These are phyloP conservation scores for Augiades crinisus DNA, from an alignment of 2,888 invertebrate species.

Conservation along the genomic window DNA sequence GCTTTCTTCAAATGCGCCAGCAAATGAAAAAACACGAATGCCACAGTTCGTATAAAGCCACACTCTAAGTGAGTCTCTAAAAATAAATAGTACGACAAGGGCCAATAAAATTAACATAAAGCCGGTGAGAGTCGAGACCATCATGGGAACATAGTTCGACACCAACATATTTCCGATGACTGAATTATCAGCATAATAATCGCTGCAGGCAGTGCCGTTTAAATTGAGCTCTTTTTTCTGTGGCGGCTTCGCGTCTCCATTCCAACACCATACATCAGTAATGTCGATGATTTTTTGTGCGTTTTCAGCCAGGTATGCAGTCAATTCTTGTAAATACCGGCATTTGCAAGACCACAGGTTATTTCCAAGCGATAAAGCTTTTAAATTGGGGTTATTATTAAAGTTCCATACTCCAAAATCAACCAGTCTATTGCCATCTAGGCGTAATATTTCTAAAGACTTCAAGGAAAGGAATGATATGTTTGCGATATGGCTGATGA, in stretches of 20 bases:
- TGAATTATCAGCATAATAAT: conserved; percentile 91
- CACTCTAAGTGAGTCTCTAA: conserved; percentile 91
- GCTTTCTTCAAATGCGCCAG: conserved; percentile 87
- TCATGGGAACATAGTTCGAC: conserved; percentile 92
- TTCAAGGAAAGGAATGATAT: conserved; percentile 88
- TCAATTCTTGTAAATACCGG: conserved; percentile 91
- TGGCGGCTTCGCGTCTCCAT: conserved; percentile 86
- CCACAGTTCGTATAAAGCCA: conserved; percentile 95
- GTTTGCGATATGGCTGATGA: conserved; percentile 89
- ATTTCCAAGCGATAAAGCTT: conserved; percentile 88
- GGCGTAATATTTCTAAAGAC: conserved; percentile 88
- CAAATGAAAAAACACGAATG: conserved; percentile 88
- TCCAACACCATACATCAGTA: conserved; percentile 90
- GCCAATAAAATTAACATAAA: conserved; percentile 89
- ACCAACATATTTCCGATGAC: conserved; percentile 91
- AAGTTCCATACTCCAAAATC: conserved; percentile 91
- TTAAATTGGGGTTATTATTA: conserved; percentile 84
- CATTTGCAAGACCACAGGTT: conserved; percentile 96
- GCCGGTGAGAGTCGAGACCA: conserved; percentile 89
- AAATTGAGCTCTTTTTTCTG: conserved; percentile 90
- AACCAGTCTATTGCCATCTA: conserved; percentile 92
- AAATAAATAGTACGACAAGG: conserved; percentile 90
- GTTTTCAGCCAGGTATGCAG: conserved; percentile 91
- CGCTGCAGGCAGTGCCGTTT: conserved; percentile 92
- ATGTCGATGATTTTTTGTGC: conserved; percentile 90